Base-by-base conservation (phyloP, 2,888 invertebrate species). In the Drosophila mimica region DNA sequence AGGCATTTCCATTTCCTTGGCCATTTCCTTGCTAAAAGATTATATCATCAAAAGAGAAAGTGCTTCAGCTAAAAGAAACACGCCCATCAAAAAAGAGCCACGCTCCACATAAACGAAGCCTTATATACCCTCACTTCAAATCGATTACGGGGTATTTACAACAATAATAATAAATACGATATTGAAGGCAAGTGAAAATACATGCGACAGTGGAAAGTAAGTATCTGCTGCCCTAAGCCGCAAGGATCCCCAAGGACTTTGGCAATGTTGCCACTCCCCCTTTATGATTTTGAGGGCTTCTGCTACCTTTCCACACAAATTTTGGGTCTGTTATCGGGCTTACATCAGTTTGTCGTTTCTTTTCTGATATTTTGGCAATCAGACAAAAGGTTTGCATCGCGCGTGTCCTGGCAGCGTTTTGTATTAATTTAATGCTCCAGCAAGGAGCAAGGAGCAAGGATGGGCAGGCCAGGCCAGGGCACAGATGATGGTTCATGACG, bases 321-420 rank as follows among this genome's bases (percentile, higher is more conserved):
- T 54, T 62, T 49, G 54, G 60, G 48, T 38, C 48, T 62, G 40
- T 49, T 86, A 83, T 85, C 73, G 64, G 73, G 68, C 73, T 82
- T 83, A 76, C 82, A 88, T 86, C 84, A 82, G 81, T 75, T 76
- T 74, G 79, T 69, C 70, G 73, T 68, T 75, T 54, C 66, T 59
- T 68, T 73, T 75, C 73, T 53, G 62, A 75, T 83, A 81, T 74
- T 86, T 80, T 78, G 74, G 76, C 83, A 87, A 88, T 88, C 83
- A 83, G 76, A 82, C 84, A 80, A 86, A 80, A 76, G 77, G 72
- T 62, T 57, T 31, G 31, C 34, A 38, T 4, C 38, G 76, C 88
- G 91, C 90, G 90, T 90, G 90, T 84, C 88, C 81, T 74, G 78
- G 76, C 90, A 86, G 79, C 84, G 81, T 88, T 90, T 91, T 88